A percentile compares a stretch with the other conserved stretches of the same genome.
Evolutionary conservation across 2,113 vertebrate species (phyloP).

Genomic region (Bostrychus sinensis): DNA sequence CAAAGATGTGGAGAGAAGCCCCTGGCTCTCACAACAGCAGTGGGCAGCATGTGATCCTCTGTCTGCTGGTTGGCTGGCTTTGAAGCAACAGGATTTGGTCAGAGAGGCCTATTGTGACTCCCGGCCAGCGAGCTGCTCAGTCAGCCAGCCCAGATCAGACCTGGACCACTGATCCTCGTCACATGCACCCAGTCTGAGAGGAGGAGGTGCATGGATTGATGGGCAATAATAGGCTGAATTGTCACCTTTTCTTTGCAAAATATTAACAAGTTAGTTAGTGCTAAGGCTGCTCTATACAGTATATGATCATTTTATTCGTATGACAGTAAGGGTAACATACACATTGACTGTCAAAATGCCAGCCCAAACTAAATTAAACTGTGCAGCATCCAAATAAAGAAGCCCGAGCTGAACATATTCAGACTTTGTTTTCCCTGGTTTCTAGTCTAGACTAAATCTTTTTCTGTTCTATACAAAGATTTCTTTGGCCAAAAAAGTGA

Average conservation of each 20-base stretch:
- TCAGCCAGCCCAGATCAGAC: conserved; percentile 34
- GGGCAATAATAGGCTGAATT: conserved; percentile 29
- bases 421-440: too few species aligned
- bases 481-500: too few species aligned
- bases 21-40: conserved; percentile 65
- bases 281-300: too few species aligned
- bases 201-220: conserved; percentile 22
- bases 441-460: too few species aligned
- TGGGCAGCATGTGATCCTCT: conserved; percentile 70
- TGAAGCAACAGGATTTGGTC: conserved; percentile 75
- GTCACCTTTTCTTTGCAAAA: conserved; percentile 26
- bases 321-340: too few species aligned
- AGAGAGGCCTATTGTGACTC: conserved; percentile 63
- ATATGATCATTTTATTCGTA: too few species aligned
- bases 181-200: conserved; percentile 56
- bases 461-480: too few species aligned
- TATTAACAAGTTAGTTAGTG: conserved; percentile 23
- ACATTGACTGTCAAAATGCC: too few species aligned
- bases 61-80: conserved; percentile 71
- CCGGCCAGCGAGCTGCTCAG: conserved; percentile 34
- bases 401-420: too few species aligned
- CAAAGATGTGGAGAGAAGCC: conserved; percentile 54
- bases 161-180: conserved; percentile 65
- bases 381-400: too few species aligned
- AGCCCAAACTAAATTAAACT: too few species aligned